Conservation (phyloP, 2,888 invertebrate species). For the Hirtodrosophila trivittata region DNA sequence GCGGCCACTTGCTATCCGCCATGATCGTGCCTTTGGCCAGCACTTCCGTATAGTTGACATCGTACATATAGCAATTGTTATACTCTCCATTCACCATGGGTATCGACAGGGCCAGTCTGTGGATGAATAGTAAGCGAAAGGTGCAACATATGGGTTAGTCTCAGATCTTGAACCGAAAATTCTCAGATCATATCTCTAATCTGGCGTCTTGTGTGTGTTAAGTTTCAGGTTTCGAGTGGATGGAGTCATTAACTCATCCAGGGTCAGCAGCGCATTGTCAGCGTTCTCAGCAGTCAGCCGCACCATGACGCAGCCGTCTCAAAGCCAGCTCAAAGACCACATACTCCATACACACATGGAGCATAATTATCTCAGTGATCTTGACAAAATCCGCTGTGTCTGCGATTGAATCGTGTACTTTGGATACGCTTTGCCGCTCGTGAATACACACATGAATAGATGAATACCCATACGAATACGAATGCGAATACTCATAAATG, state of each 20-base stretch:
- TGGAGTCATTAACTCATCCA: conserved; percentile 39
- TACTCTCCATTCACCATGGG: conserved; percentile 86
- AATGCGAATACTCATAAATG: background rate
- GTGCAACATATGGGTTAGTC: conserved; percentile 23
- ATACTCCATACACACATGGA: conserved; percentile 11
- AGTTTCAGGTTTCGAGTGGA: conserved; percentile 22
- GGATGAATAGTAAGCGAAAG: conserved; percentile 12
- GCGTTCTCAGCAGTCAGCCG: conserved; percentile 24
- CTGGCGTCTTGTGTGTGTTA: background rate
- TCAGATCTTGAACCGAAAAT: too few species aligned
- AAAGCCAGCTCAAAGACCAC: conserved; percentile 5
- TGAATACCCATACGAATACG: background rate
- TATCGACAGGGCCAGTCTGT: conserved; percentile 89
- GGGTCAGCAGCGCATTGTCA: conserved; percentile 46
- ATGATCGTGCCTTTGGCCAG: conserved; percentile 86
- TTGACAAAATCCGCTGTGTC: conserved; percentile 43
- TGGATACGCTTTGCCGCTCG: background rate
- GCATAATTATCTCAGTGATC: conserved; percentile 51
- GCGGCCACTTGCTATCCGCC: conserved; percentile 88
- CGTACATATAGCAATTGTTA: conserved; percentile 91
- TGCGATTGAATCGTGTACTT: conserved; percentile 30
- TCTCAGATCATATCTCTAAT: background rate
- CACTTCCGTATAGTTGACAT: conserved; percentile 89
- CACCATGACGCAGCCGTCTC: conserved; percentile 11
- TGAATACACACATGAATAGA: background rate